These are phyloP conservation scores for Carassius gibelio DNA, from an alignment of 2,113 vertebrate genomes.

Conservation along the genomic window DNA sequence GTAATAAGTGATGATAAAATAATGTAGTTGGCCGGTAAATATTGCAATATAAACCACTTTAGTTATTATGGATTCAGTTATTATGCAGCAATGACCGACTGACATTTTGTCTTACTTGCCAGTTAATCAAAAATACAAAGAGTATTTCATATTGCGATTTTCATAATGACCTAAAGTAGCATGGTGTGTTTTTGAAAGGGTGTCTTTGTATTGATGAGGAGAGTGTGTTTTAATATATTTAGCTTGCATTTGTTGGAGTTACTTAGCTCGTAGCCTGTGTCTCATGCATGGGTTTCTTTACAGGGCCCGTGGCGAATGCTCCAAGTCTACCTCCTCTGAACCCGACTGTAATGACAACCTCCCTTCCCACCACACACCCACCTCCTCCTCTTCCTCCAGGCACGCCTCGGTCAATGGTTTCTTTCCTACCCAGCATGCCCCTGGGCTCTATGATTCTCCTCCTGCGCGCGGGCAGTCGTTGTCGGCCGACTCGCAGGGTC, in stretches of 20 bases:
- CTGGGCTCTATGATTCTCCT: slow-evolving; percentile 85
- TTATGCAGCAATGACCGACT: neutral
- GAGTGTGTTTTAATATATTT: neutral
- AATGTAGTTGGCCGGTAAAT: neutral
- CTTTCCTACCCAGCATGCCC: slow-evolving; percentile 74
- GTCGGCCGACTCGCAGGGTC: slow-evolving; percentile 76
- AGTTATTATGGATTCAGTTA: neutral
- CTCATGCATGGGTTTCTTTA: slow-evolving; percentile 28
- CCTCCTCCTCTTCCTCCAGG: slow-evolving; percentile 79
- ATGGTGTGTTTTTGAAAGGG: neutral
- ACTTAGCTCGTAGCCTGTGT: neutral
- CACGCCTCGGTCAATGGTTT: slow-evolving; percentile 88
- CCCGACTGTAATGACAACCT: slow-evolving; percentile 98
- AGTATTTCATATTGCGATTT: neutral
- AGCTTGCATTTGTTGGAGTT: neutral
- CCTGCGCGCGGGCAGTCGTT: slow-evolving; percentile 80
- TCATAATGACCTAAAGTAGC: neutral
- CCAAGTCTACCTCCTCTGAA: slow-evolving; percentile 91
- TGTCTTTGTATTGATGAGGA: neutral
- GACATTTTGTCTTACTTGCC: neutral
- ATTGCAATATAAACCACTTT: neutral
- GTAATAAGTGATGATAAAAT: neutral
- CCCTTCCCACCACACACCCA: slow-evolving; percentile 84
- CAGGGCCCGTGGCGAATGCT: slow-evolving; percentile 84
- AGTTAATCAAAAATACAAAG: neutral